Conservation (phyloP, 2,797 vertebrate genomes). For the Bradypodion ventrale region DNA sequence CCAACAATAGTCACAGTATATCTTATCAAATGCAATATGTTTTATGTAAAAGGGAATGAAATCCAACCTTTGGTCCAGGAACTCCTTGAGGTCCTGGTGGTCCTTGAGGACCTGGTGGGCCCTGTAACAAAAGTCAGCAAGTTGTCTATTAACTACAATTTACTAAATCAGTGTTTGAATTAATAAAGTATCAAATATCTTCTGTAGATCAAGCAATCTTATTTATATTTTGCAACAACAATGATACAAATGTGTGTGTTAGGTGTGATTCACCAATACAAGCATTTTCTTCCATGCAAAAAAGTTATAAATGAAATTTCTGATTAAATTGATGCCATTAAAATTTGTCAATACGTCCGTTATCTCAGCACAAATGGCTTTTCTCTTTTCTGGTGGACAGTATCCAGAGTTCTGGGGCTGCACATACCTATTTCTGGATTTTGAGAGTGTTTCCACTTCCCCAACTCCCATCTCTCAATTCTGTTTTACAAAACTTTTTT, state of each 20-base stretch:
- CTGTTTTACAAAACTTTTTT: no score
- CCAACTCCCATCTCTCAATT: no score
- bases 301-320: neutral
- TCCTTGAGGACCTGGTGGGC: constrained; percentile 88
- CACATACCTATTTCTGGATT: no score
- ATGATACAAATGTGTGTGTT: fast-evolving
- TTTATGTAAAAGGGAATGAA: neutral
- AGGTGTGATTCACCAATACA: fast-evolving
- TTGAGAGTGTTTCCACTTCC: no score
- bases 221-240: neutral
- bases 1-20: neutral
- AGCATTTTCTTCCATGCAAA: neutral
- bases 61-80: constrained; percentile 85
- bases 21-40: fast-evolving
- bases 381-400: neutral
- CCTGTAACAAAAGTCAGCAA: constrained; percentile 73
- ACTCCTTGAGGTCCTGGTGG: constrained; percentile 82
- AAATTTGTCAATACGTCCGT: fast-evolving
- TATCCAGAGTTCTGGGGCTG: no score
- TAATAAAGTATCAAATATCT: fast-evolving
- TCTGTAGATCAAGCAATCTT: neutral
- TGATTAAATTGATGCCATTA: neutral
- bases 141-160: neutral
- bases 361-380: neutral
- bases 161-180: neutral